Evolutionary conservation across 2,888 invertebrate genomes (phyloP).

Genomic region (Palloptera scutellata): DNA sequence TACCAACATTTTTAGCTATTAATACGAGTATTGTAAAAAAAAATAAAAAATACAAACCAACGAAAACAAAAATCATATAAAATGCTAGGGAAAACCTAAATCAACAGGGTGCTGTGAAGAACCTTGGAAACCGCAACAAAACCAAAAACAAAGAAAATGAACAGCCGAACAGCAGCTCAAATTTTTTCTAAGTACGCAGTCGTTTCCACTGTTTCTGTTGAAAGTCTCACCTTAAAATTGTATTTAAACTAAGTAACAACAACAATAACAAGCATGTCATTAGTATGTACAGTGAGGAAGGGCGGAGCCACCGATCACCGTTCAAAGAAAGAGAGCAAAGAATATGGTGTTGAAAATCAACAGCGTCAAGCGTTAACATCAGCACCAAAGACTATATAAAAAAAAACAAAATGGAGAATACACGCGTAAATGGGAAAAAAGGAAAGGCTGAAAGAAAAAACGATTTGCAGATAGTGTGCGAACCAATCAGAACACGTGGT

Average conservation of each 20-base stretch:
- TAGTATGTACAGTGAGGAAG: constrained; percentile 23
- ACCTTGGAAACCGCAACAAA: constrained; percentile 8
- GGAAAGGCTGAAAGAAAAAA: constrained; percentile 17
- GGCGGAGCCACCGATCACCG: constrained; percentile 40
- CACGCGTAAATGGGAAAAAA: constrained; percentile 14
- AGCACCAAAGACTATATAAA: constrained; percentile 40
- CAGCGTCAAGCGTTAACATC: constrained; percentile 58
- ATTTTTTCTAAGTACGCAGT: constrained; percentile 40
- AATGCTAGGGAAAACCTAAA: constrained; percentile 11
- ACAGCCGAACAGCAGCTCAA: constrained; percentile 30
- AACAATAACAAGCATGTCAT: constrained; percentile 34
- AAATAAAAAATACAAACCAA: neutral
- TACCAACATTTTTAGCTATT: constrained; percentile 26
- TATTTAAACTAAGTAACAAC: constrained; percentile 42
- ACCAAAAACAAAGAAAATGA: constrained; percentile 14
- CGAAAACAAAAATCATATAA: constrained; percentile 1
- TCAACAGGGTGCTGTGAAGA: neutral
- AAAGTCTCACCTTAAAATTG: constrained; percentile 60
- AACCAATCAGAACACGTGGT: constrained; percentile 35
- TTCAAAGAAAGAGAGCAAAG: constrained; percentile 40
- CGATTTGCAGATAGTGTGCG: constrained; percentile 18
- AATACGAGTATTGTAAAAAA: constrained; percentile 11
- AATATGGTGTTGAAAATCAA: constrained; percentile 55
- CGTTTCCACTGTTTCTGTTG: constrained; percentile 50
- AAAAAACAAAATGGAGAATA: constrained; percentile 44